Evolutionary conservation across 2,797 vertebrate genomes (phyloP).

Genomic region (Loriculus beryllinus): DNA sequence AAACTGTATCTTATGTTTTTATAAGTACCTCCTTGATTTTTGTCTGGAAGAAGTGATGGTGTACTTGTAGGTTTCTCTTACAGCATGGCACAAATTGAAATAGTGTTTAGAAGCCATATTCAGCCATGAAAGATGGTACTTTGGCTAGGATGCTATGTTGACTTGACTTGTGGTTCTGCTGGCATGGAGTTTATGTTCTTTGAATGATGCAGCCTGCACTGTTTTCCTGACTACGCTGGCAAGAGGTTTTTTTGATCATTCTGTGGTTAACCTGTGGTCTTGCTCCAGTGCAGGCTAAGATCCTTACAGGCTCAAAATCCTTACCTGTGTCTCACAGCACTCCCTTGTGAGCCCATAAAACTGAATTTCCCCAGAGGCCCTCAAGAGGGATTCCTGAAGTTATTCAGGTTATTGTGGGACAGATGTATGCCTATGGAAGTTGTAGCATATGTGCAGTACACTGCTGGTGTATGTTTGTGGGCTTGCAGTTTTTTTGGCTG

Average conservation of each 20-base stretch:
- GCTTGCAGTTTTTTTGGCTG: not conserved
- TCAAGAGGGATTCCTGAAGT: not conserved
- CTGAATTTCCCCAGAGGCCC: not conserved
- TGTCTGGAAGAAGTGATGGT: not conserved
- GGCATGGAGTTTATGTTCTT: not conserved
- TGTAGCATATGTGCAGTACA: not conserved
- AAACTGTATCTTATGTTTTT: not conserved
- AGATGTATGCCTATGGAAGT: not conserved
- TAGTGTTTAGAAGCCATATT: not conserved
- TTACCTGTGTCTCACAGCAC: not conserved
- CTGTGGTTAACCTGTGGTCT: not conserved
- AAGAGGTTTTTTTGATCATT: not conserved
- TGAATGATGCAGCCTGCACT: not conserved
- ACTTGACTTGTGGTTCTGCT: not conserved
- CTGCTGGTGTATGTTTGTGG: not conserved
- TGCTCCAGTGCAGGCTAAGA: not conserved
- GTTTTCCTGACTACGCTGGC: not conserved
- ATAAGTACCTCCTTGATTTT: accelerated
- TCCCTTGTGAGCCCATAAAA: accelerated
- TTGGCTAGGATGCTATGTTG: not conserved
- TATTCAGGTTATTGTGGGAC: not conserved
- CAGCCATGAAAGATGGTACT: not conserved
- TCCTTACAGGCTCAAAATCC: not conserved
- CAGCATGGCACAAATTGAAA: accelerated
- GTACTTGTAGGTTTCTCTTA: not conserved